Evolutionary conservation across 2,797 vertebrate species (phyloP), one percentile per base, ranked within the genome.

Genomic region (Falco cherrug): DNA sequence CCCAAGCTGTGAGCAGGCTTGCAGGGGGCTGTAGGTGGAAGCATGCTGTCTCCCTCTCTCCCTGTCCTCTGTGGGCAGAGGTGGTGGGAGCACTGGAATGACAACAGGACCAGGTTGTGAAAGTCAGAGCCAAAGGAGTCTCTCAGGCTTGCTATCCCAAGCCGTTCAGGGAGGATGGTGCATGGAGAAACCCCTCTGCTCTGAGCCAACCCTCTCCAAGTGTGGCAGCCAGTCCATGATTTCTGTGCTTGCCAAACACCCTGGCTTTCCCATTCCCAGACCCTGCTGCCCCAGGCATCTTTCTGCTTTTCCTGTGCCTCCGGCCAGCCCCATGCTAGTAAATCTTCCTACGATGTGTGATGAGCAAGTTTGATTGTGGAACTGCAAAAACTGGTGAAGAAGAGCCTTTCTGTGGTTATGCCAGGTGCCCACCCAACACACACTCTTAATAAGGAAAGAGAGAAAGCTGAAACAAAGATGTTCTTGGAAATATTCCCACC

Each of bases 391-490:
- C 0, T 15, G 20, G 13, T 28, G 21, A 89, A 26, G 33, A 95
- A 48, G 7, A 48, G 10, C 11, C 19, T 68, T 63, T 75, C n/a
- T 41, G 15, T 37, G 24, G 9, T 60, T 39, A 3, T 57, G 26
- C 6, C 5, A 3, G 17, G 2, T 12, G 7, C 9, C 3, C 3
- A 31, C 33, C 7, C n/a, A 65, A 22, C 11, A 61, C 9, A 12
- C 5, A 17, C 1, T 75, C 81, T 61, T 8, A 45, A 26, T 51
- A 24, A 59, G 18, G 39, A 85, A 74, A 2, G 29, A 43, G n/a
- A 12, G 25, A 80, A 85, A 85, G 5, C 3, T 54, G 65, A 78
- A 93, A 41, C 9, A 41, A 68, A 33, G 25, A 13, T 10, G 11
- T 8, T 43, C 12, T 31, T 50, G 19, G 50, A 94, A 56, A 68